phyloP scores from a whole-genome alignment of 1,140 invertebrate species.

The Orius insidiosus region DNA sequence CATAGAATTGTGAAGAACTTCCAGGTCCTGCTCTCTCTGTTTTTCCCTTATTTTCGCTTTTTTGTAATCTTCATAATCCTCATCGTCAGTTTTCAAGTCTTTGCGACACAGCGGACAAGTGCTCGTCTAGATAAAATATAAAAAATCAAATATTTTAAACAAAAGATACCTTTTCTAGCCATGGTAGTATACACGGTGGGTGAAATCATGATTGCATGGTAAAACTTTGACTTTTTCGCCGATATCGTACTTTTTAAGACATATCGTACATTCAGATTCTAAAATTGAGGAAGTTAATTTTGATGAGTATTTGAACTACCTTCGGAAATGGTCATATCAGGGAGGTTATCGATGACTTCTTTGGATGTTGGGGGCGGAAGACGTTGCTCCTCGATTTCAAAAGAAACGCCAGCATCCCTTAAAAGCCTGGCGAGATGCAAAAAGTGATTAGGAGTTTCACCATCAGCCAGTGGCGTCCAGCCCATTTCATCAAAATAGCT shows the following conservation, averaged over 20 bases:
- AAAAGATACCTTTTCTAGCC: conserved; percentile 69
- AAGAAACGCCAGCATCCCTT: conserved; percentile 46
- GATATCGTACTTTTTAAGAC: conserved; percentile 44
- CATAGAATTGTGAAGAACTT: conserved; percentile 67
- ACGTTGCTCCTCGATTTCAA: conserved; percentile 32
- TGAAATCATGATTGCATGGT: conserved; percentile 68
- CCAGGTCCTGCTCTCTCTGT: conserved; percentile 52
- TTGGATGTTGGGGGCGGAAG: conserved; percentile 61
- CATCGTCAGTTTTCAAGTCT: conserved; percentile 74
- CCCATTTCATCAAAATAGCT: conserved; percentile 77
- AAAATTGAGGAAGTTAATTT: too few relatives aligned
- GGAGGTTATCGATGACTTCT: conserved; percentile 33
- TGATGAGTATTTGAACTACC: too few relatives aligned
- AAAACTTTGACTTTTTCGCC: conserved; percentile 44
- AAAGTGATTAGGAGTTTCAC: conserved; percentile 46
- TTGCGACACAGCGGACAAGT: conserved; percentile 69
- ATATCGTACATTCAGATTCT: conserved; percentile 45
- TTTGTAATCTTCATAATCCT: conserved; percentile 62
- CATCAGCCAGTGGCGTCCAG: conserved; percentile 46
- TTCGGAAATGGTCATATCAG: too few relatives aligned
- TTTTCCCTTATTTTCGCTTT: conserved; percentile 52
- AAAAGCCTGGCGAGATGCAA: conserved; percentile 52
- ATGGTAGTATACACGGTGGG: conserved; percentile 57
- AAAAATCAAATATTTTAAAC: too few relatives aligned
- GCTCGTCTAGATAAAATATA: conserved; percentile 44